Evolutionary conservation across 2,797 vertebrate species (phyloP).

Genomic region (Anguilla obscura): DNA sequence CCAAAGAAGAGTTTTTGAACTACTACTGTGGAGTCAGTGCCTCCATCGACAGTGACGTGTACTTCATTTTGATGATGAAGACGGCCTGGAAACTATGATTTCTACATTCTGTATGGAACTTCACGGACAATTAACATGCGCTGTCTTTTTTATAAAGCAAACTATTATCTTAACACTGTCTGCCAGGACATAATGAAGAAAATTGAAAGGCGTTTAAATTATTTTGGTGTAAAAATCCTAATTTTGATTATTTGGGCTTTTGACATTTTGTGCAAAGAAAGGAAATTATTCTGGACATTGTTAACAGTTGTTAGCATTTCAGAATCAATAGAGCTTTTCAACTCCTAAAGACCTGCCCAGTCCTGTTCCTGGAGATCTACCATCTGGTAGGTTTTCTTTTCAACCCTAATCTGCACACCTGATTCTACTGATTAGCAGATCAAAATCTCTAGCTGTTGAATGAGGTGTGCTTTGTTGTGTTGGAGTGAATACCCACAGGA

Average conservation of each 20-base stretch:
- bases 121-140: slow-evolving; percentile 9
- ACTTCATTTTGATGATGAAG: slow-evolving; percentile 85
- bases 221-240: not conserved
- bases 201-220: not conserved
- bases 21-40: slow-evolving; percentile 83
- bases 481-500: not conserved
- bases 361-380: not conserved
- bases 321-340: not conserved
- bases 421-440: not conserved
- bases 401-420: not conserved
- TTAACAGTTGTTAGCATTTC: not conserved
- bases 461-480: not conserved
- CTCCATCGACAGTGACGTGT: slow-evolving; percentile 79
- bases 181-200: slow-evolving; percentile 9
- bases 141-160: not conserved
- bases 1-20: slow-evolving; percentile 81
- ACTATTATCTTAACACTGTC: not conserved
- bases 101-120: slow-evolving; percentile 19
- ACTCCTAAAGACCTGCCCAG: not conserved
- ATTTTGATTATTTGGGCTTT: not conserved
- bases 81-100: slow-evolving; percentile 80
- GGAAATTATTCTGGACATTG: not conserved
- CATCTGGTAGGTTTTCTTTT: not conserved
- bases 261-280: not conserved
- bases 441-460: not conserved